Conservation (phyloP, 2,113 vertebrate genomes). For the Columba janthina region DNA sequence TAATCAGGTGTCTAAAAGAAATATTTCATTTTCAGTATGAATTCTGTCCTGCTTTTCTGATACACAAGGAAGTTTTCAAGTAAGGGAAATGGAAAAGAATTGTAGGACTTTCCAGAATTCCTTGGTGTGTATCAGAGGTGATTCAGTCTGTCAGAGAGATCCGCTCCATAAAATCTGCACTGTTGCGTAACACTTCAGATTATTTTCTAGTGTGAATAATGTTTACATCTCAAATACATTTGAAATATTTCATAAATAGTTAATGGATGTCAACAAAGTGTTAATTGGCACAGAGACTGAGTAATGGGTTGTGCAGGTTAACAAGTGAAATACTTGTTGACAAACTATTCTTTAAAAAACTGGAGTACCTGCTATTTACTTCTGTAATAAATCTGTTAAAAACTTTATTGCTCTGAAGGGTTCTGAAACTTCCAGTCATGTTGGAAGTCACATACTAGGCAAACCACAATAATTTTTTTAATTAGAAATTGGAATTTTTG, state of each 20-base stretch:
- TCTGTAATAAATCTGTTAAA: neutral
- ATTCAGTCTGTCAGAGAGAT: neutral
- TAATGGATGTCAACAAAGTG: neutral
- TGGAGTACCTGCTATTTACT: neutral
- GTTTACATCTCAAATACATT: neutral
- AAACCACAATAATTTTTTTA: neutral
- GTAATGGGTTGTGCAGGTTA: neutral
- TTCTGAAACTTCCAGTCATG: neutral
- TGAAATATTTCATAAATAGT: neutral
- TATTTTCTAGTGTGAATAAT: neutral
- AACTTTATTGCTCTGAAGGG: neutral
- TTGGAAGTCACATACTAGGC: neutral
- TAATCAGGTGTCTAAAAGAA: neutral
- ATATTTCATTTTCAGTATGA: neutral
- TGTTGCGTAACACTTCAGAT: neutral
- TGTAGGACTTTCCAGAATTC: neutral
- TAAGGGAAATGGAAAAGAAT: neutral
- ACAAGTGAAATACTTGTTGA: neutral
- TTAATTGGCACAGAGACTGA: neutral
- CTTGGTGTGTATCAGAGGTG: neutral
- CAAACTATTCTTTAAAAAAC: neutral
- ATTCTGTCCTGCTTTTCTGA: neutral
- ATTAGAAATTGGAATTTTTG: neutral
- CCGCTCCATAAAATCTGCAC: neutral
- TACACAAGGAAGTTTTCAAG: neutral